Evolutionary conservation across 2,797 vertebrate species (phyloP).

Genomic region (Melanotaenia maccullochi): DNA sequence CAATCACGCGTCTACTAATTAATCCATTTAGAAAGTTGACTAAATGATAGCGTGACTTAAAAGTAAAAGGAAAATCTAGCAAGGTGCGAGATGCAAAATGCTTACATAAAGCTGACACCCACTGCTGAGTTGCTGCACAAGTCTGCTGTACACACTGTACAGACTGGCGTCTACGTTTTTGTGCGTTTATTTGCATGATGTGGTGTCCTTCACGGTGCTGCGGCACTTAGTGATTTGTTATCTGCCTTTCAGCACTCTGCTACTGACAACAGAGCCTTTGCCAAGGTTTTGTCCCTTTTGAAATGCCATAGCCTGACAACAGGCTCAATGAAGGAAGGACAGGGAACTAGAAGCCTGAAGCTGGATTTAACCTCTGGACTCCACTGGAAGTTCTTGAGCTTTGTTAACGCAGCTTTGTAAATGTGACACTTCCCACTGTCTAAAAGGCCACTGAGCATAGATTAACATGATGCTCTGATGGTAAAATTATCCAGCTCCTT

Average conservation of each 20-base stretch:
- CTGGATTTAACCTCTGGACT: constrained; percentile 67
- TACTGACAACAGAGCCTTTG: constrained; percentile 63
- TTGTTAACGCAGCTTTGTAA: constrained; percentile 39
- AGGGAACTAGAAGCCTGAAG: constrained; percentile 47
- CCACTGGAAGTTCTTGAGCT: constrained; percentile 46
- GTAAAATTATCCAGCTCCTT: constrained; percentile 28
- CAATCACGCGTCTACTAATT: constrained; percentile 55
- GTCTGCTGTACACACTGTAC: constrained; percentile 29
- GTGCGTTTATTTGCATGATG: constrained; percentile 58
- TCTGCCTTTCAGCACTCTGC: constrained; percentile 51
- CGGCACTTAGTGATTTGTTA: constrained; percentile 58
- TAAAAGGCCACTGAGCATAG: constrained; percentile 46
- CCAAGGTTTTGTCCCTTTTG: constrained; percentile 66
- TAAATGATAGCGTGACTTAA: constrained; percentile 43
- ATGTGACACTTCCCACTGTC: constrained; percentile 31
- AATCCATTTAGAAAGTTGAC: constrained; percentile 60
- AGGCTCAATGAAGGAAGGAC: constrained; percentile 43
- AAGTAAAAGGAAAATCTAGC: constrained; percentile 8
- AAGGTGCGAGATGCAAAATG: constrained; percentile 1
- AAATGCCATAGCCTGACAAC: constrained; percentile 72
- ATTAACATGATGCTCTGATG: constrained; percentile 26
- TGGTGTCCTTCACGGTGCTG: constrained; percentile 69
- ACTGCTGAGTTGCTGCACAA: neutral
- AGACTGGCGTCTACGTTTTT: constrained; percentile 36
- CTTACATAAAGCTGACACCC: neutral